Base-by-base conservation (phyloP, 2,888 invertebrate species). In the Thalpophila matura region DNA sequence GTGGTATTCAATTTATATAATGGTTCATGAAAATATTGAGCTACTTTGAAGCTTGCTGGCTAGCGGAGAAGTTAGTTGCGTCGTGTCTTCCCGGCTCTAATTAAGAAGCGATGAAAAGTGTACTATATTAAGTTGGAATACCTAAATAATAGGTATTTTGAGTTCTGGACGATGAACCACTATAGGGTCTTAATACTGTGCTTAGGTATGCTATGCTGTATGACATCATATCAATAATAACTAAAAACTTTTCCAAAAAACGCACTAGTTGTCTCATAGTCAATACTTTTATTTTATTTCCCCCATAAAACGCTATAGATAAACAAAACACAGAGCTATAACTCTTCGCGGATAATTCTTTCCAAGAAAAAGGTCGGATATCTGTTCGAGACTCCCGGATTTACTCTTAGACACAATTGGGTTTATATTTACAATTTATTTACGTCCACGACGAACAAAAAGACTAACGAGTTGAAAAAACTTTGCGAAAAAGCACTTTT, bases 361-460 rank as follows among this genome's bases (percentile, higher is more conserved):
- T 49, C 37, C n/a, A 10, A 20, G 45, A 59, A 63, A 67, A 69
- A 59, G 75, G 49, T 64, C 18, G 26, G 55, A 60, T 70, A 74
- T 64, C 56, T 64, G 24, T 57, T 27, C n/a, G 33, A 38, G 22
- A 20, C 43, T 51, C 47, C 10, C 9, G 31, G 69, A 74, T 72
- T 68, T 74, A 40, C 37, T 54, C 18, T 54, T 27, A 37, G 40
- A 59, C 27, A 55, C 54, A 63, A 74, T 55, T 55, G 35, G 63
- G 55, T 59, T 58, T 58, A 63, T 58, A 61, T 69, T 63, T 73
- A 57, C 58, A 46, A 64, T 50, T 75, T 73, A 75, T 65, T 75
- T 58, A 42, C 38, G 38, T 53, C 40, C 53, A 31, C 50, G 56
- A 33, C 4, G 18, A 57, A 49, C 54, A 51, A 16, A 47, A 20